Conservation (phyloP, 2,113 vertebrate species). For the Chlamydotis undulata region DNA sequence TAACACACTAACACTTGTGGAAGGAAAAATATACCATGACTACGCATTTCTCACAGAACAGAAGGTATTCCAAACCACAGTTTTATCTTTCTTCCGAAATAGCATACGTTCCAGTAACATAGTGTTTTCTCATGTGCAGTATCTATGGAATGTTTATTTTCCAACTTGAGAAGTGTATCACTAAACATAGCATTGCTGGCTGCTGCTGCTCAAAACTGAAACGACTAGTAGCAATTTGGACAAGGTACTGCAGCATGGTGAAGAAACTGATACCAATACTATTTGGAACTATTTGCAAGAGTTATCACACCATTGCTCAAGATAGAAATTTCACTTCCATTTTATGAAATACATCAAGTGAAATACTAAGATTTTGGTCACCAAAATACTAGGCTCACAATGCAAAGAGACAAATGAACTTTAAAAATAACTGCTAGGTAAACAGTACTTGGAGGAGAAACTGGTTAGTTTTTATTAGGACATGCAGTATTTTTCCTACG, state of each 20-base stretch:
- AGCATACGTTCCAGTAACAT: background rate
- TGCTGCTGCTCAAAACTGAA: background rate
- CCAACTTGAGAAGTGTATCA: background rate
- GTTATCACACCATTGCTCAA: background rate
- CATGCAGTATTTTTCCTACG: background rate
- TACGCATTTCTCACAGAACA: background rate
- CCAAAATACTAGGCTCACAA: background rate
- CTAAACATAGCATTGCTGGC: background rate
- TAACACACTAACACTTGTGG: slow-evolving; percentile 9
- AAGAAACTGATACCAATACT: background rate
- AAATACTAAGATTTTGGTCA: background rate
- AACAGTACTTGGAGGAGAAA: background rate
- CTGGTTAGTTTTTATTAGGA: fast-evolving
- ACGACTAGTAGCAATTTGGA: background rate
- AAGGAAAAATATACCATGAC: slow-evolving; percentile 39
- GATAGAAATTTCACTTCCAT: background rate
- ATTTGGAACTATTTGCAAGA: background rate
- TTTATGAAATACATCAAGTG: background rate
- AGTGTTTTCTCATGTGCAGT: slow-evolving; percentile 6
- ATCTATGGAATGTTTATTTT: slow-evolving; percentile 33
- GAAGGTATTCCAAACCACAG: slow-evolving; percentile 39
- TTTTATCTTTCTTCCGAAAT: slow-evolving; percentile 51
- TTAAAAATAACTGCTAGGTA: background rate
- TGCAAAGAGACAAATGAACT: background rate
- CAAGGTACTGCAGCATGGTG: background rate